Evolutionary conservation across 2,888 invertebrate genomes (phyloP).

Genomic region (Ischnus inquisitorius): DNA sequence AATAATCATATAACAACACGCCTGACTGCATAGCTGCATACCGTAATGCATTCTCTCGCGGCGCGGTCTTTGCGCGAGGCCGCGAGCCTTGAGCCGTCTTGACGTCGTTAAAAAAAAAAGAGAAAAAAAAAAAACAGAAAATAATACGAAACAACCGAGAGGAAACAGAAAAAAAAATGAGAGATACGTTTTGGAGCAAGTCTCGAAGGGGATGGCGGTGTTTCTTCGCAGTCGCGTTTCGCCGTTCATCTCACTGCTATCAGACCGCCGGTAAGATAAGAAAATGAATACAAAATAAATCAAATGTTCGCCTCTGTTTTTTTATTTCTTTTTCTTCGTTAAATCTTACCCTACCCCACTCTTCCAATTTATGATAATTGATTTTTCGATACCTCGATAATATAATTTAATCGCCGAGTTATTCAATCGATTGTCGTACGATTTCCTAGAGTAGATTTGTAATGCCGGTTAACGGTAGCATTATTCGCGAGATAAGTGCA

Average conservation of each 20-base stretch:
- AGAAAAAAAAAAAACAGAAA: constrained; percentile 3
- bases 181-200: constrained; percentile 37
- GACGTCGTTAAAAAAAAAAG: constrained; percentile 33
- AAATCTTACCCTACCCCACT: no score
- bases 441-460: constrained; percentile 10
- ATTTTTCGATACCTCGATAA: neutral
- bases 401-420: neutral
- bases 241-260: neutral
- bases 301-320: no score
- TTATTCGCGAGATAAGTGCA: constrained; percentile 47
- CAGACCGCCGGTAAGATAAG: neutral
- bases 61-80: constrained; percentile 56
- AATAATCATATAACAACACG: constrained; percentile 82
- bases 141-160: constrained; percentile 3
- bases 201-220: constrained; percentile 12
- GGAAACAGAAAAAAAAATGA: neutral
- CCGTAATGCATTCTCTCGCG: constrained; percentile 74
- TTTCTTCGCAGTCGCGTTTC: constrained; percentile 9
- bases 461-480: constrained; percentile 47
- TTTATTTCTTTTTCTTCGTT: no score
- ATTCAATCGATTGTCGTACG: constrained; percentile 24
- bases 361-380: neutral
- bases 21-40: constrained; percentile 82
- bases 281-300: constrained; percentile 2
- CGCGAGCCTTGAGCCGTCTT: constrained; percentile 40